Evolutionary conservation across 2,888 invertebrate genomes (phyloP).

Genomic region (Micoletzkya japonica): DNA sequence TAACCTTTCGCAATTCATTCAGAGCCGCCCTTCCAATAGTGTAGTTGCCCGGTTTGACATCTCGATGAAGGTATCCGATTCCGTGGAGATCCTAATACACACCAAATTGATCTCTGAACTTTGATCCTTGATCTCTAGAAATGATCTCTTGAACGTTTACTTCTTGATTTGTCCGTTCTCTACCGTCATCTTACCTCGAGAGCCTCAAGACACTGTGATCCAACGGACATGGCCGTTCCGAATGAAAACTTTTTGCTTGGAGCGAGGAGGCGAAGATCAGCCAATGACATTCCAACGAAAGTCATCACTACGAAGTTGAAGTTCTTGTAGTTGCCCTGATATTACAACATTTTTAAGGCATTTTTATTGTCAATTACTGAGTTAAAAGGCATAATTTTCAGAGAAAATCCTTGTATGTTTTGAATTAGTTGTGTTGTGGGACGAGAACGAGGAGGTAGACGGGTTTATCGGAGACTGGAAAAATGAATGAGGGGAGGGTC

Average conservation of each 20-base stretch:
- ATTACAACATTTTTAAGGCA: no score
- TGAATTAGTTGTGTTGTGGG: no score
- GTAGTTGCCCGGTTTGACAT: conserved; percentile 54
- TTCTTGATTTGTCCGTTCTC: background rate
- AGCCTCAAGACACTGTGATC: conserved; percentile 54
- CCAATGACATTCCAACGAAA: conserved; percentile 54
- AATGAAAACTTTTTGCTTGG: conserved; percentile 44
- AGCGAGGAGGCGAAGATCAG: conserved; percentile 35
- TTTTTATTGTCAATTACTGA: no score
- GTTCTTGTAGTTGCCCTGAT: conserved; percentile 29
- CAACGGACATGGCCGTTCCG: conserved; percentile 55
- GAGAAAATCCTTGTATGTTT: no score
- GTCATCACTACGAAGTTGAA: conserved; percentile 58
- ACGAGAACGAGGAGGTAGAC: no score
- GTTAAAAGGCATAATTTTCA: no score
- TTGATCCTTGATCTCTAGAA: background rate
- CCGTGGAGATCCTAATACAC: conserved; percentile 47
- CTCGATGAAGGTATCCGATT: conserved; percentile 51
- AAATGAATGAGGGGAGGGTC: no score
- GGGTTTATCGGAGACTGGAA: no score
- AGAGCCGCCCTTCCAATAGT: conserved; percentile 53
- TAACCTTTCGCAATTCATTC: conserved; percentile 49
- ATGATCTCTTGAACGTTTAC: background rate
- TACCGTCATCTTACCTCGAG: conserved; percentile 37
- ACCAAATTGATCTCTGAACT: background rate